These are phyloP conservation scores for Plectrocnemia conspersa DNA, from an alignment of 1,140 invertebrate species.

Conservation along the genomic window DNA sequence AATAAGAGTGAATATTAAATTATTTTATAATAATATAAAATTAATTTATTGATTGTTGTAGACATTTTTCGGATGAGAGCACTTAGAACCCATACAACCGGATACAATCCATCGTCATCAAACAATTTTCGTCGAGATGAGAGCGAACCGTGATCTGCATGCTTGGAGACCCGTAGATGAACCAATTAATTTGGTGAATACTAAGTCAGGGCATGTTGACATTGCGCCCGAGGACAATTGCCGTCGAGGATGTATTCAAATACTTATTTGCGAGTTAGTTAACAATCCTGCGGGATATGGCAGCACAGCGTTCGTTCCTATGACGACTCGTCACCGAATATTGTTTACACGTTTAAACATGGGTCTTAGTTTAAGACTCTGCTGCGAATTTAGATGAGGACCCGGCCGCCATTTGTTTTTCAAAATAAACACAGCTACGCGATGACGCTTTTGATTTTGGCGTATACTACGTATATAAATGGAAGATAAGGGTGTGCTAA, in stretches of 20 bases:
- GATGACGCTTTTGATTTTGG: background rate
- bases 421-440: background rate
- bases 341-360: background rate
- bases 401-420: background rate
- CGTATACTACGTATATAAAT: background rate
- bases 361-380: constrained; percentile 5
- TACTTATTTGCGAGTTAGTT: constrained; percentile 8
- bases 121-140: too few species aligned
- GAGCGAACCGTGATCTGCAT: too few species aligned
- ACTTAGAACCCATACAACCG: too few species aligned
- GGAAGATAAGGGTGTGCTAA: background rate
- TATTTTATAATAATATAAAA: too few species aligned
- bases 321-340: background rate
- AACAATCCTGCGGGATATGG: constrained; percentile 9
- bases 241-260: constrained; percentile 3
- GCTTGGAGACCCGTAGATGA: too few species aligned
- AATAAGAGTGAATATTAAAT: too few species aligned
- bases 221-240: background rate
- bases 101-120: too few species aligned
- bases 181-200: constrained; percentile 19
- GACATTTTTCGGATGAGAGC: too few species aligned
- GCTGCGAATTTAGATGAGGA: background rate
- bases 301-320: constrained; percentile 1
- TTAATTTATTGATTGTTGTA: too few species aligned
- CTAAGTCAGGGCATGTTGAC: constrained; percentile 8